These are phyloP conservation scores for Microplitis manilae DNA, from an alignment of 2,888 invertebrate species.

Conservation along the genomic window DNA sequence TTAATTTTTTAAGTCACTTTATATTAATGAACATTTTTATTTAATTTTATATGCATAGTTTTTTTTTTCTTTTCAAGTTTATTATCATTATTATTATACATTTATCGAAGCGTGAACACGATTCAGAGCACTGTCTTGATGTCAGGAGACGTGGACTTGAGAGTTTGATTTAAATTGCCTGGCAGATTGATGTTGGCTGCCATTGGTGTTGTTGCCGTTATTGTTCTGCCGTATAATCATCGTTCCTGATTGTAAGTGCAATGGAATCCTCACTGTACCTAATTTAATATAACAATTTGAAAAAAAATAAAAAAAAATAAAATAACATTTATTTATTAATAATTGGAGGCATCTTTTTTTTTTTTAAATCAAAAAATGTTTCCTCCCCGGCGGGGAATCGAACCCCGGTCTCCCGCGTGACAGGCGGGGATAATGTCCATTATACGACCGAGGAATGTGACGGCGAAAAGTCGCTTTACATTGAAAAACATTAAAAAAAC, in stretches of 20 bases:
- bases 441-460: too few species aligned
- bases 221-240: conserved; percentile 56
- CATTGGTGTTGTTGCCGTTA: conserved; percentile 66
- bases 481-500: too few species aligned
- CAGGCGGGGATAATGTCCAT: too few species aligned
- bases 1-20: not conserved
- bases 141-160: not conserved
- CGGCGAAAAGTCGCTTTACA: too few species aligned
- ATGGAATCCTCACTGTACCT: conserved; percentile 70
- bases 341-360: too few species aligned
- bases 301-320: too few species aligned
- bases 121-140: not conserved
- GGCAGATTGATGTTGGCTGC: conserved; percentile 43
- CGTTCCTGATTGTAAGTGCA: conserved; percentile 65
- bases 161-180: not conserved
- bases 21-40: not conserved
- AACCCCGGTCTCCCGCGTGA: too few species aligned
- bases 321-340: too few species aligned
- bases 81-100: not conserved
- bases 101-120: not conserved
- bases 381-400: too few species aligned
- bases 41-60: not conserved
- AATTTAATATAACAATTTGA: conserved; percentile 52
- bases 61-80: not conserved
- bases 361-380: too few species aligned